Percentiles rank a stretch among this genome's conserved stretches.
Evolutionary conservation across 2,888 invertebrate species (phyloP).

Genomic region (Apodemia zela): DNA sequence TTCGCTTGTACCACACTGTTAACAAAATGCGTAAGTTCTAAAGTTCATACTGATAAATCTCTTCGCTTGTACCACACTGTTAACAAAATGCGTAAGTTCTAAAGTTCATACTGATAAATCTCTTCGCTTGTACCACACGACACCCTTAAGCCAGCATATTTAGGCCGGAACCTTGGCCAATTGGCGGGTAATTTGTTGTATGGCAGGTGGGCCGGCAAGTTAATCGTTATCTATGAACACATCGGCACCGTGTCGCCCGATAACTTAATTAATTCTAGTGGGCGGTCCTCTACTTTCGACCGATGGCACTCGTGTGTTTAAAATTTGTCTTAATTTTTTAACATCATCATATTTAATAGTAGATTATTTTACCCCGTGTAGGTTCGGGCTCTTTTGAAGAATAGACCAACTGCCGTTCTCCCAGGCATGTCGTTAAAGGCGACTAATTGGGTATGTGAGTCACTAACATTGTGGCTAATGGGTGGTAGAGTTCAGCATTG

Average conservation of each 20-base stretch:
- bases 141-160: slow-evolving; percentile 1
- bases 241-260: slow-evolving; percentile 1
- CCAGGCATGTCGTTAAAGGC: too few relatives aligned
- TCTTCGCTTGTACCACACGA: background rate
- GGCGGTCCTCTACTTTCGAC: background rate
- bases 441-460: too few relatives aligned
- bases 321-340: background rate
- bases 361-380: background rate
- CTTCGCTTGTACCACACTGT: too few relatives aligned
- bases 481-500: too few relatives aligned
- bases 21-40: too few relatives aligned
- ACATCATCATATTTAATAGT: background rate
- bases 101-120: background rate
- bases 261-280: background rate
- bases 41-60: background rate
- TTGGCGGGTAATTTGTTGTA: slow-evolving; percentile 19
- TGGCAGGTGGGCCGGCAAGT: slow-evolving; percentile 16
- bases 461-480: too few relatives aligned
- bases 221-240: slow-evolving; percentile 11
- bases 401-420: too few relatives aligned
- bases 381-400: too few relatives aligned
- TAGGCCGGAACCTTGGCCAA: slow-evolving; percentile 4
- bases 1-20: too few relatives aligned
- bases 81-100: too few relatives aligned
- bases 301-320: background rate